Conservation (phyloP, 2,797 vertebrate genomes). For the Lagorchestes hirsutus region DNA sequence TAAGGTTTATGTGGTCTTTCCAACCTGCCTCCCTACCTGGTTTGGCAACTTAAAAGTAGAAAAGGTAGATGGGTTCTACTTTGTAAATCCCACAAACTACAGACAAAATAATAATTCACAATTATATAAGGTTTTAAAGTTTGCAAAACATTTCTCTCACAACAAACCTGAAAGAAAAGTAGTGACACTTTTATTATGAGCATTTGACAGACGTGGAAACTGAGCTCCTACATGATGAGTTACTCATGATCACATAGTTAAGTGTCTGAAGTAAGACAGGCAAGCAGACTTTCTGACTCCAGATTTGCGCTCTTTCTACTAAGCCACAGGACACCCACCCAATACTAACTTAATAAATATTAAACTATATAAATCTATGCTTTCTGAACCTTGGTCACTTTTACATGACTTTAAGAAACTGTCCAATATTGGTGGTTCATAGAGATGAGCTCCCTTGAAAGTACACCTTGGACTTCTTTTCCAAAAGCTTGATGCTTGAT, state of each 20-base stretch:
- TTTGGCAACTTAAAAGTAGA: neutral
- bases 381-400: neutral
- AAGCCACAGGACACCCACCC: neutral
- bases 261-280: neutral
- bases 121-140: neutral
- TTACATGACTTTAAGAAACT: neutral
- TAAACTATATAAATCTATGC: neutral
- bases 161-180: neutral
- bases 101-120: neutral
- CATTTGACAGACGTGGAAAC: neutral
- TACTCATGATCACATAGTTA: neutral
- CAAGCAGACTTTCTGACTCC: neutral
- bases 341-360: neutral
- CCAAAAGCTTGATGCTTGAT: neutral
- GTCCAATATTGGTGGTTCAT: neutral
- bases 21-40: neutral
- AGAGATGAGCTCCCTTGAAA: neutral
- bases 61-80: neutral
- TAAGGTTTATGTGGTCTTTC: neutral
- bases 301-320: neutral
- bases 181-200: neutral
- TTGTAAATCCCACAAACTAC: neutral
- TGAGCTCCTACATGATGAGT: neutral
- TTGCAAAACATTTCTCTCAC: neutral
- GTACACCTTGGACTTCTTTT: neutral